Base-by-base conservation (phyloP, 2,797 vertebrate species). In the Aotus griseimembra region DNA sequence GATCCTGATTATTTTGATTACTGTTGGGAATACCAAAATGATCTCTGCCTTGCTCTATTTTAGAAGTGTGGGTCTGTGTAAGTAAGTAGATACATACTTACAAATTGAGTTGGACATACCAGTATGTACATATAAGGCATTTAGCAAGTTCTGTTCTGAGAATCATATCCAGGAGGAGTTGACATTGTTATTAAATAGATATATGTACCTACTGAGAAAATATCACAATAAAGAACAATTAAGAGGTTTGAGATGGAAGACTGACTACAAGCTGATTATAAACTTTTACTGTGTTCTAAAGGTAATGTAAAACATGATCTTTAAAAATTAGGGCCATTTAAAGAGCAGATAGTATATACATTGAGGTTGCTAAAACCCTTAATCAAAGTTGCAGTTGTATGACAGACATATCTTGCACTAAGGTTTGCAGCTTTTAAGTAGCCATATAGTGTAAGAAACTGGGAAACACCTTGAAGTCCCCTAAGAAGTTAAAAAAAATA, bases 11-110 rank as follows among this genome's bases (percentile, higher is more conserved):
- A 87, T 96, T 95, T 75, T 86, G 19, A 48, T 24, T 33, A 91
- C 1, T 2, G 5, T 92, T 36, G 9, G 36, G 2, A 95, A 92
- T 85, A 50, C 1, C 44, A 41, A 30, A 75, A 90, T 90, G 13
- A 77, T 98, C 82, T 97, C 5, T 26, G 4, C 81, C 10, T 92
- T 92, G 3, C 10, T 85, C 3, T 95, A 33, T 93, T 94, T 95
- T 13, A 70, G 70, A 33, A 46, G 26, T 41, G 36, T 52, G 8
- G 44, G 15, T 87, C 17, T 81, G 3, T 85, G 26, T 86, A 93
- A 94, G 50, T 96, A 84, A 95, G 93, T 20, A 91, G 12, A 58
- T 20, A 4, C n/a, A 26, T 36, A 5, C 15, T 97, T 96, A 67
- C 84, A 96, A 94, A 24, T 17, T 80, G 46, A 73, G 1, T 30